These are phyloP conservation scores for Myotis brandtii DNA, from an alignment of 2,113 vertebrate species.

Conservation along the genomic window DNA sequence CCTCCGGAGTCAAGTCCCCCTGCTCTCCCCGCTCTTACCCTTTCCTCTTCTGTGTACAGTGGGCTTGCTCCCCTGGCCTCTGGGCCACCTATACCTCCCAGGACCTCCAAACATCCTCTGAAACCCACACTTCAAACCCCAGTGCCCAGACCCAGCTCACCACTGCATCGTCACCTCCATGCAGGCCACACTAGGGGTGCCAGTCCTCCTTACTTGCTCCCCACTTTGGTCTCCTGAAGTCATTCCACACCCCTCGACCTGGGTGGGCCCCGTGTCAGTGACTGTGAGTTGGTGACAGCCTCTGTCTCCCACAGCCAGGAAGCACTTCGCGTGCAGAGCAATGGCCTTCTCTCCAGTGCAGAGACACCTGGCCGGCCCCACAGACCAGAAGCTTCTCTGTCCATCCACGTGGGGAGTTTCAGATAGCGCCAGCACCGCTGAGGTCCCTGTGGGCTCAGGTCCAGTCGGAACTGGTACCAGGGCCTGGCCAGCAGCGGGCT, in stretches of 20 bases:
- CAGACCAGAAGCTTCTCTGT: slow-evolving; percentile 86
- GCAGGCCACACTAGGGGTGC: neutral
- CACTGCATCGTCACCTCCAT: neutral
- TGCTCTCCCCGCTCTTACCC: neutral
- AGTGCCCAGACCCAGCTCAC: neutral
- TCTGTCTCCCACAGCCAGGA: slow-evolving; percentile 69
- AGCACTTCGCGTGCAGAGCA: slow-evolving; percentile 21
- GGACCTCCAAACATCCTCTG: neutral
- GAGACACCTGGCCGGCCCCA: slow-evolving; percentile 11
- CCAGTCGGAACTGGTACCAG: rapidly evolving
- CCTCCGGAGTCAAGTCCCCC: neutral
- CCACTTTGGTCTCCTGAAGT: neutral
- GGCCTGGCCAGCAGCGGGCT: neutral
- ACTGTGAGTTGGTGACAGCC: neutral
- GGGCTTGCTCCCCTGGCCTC: neutral
- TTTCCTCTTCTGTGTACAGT: neutral
- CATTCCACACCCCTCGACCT: rapidly evolving
- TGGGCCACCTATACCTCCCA: neutral
- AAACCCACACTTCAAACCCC: neutral
- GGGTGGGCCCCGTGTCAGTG: rapidly evolving
- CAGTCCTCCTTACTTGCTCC: neutral
- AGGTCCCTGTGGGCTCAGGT: rapidly evolving
- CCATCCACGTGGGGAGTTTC: slow-evolving; percentile 87
- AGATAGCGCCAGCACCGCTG: slow-evolving; percentile 76
- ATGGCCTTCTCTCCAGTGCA: neutral